A percentile compares a stretch with the other conserved stretches of the same genome.
phyloP scores from a whole-genome alignment of 2,888 invertebrate species.

The Zaprionus bogoriensis region DNA sequence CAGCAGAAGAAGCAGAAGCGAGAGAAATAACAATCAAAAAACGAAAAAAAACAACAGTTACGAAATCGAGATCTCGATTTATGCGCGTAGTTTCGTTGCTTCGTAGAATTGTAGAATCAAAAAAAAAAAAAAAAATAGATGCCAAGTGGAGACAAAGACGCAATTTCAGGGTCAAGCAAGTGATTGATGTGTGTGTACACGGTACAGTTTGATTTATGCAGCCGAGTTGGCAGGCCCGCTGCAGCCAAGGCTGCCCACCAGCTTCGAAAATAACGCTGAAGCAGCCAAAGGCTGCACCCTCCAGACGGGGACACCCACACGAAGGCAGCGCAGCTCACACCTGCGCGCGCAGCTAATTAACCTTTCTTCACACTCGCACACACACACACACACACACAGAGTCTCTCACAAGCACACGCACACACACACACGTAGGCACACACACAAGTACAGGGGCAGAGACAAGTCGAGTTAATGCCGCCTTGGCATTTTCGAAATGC shows the following conservation, averaged over 20 bases:
- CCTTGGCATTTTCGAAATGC: constrained; percentile 64
- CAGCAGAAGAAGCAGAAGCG: too few relatives aligned
- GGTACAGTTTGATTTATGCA: constrained; percentile 64
- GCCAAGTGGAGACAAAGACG: constrained; percentile 38
- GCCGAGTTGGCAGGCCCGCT: constrained; percentile 33
- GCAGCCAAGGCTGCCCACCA: constrained; percentile 26
- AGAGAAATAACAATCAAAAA: constrained; percentile 4
- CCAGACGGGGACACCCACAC: constrained; percentile 31
- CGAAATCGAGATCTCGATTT: constrained; percentile 58
- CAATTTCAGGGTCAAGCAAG: constrained; percentile 61
- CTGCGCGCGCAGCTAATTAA: constrained; percentile 60
- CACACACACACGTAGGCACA: constrained; percentile 8
- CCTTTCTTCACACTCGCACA: constrained; percentile 59
- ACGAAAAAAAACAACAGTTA: constrained; percentile 49
- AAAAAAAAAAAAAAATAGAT: too few relatives aligned
- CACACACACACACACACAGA: constrained; percentile 5
- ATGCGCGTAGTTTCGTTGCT: constrained; percentile 13
- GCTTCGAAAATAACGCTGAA: too few relatives aligned
- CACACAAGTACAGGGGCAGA: too few relatives aligned
- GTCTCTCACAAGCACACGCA: not conserved
- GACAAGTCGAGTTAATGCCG: constrained; percentile 26
- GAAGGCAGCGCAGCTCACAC: constrained; percentile 34
- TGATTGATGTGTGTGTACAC: constrained; percentile 63
- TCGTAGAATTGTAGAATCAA: constrained; percentile 45
- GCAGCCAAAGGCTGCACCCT: constrained; percentile 53